phyloP scores from a whole-genome alignment of 2,797 vertebrate species.

The Liparis tanakae region DNA sequence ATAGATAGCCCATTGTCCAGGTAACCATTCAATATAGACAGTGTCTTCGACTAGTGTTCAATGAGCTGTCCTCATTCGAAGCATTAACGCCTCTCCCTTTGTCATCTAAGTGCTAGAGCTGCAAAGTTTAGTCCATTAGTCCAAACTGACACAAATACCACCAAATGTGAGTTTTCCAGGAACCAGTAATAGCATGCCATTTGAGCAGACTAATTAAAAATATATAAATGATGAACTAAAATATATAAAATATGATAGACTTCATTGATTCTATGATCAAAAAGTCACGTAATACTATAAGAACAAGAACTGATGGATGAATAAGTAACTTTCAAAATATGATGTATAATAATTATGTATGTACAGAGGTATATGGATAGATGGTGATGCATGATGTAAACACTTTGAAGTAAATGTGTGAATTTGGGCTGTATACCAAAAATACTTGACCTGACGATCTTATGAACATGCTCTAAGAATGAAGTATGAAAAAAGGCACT shows the following conservation, averaged over 20 bases:
- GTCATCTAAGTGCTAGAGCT: neutral
- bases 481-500: neutral
- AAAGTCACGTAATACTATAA: neutral
- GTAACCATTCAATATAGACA: neutral
- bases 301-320: too few species aligned
- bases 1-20: neutral
- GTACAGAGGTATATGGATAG: neutral
- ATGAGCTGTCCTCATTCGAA: neutral
- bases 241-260: neutral
- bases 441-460: neutral
- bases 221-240: neutral
- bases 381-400: neutral
- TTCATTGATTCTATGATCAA: neutral
- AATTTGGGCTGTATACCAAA: neutral
- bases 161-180: too few species aligned
- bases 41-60: neutral
- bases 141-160: too few species aligned
- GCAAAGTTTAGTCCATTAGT: neutral
- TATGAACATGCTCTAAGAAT: neutral
- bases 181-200: too few species aligned
- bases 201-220: too few species aligned
- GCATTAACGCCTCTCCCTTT: neutral
- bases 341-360: too few species aligned
- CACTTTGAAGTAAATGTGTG: neutral
- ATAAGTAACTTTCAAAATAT: neutral